Percentiles rank a stretch among this genome's conserved stretches.
phyloP scores from a whole-genome alignment of 2,888 invertebrate species.

The Limnephilus auricula region DNA sequence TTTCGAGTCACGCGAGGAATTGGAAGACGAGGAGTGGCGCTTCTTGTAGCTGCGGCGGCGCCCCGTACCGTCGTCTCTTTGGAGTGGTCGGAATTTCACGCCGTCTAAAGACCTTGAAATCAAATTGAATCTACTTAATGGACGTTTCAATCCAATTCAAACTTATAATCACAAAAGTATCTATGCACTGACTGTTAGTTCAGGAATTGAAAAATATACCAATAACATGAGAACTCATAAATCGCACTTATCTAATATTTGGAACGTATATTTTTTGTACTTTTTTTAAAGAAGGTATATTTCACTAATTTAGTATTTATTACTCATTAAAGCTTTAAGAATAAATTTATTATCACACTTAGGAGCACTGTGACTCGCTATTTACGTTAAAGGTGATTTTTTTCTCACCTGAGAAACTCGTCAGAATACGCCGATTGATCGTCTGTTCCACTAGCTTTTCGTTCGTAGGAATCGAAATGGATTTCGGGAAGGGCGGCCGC shows the following conservation, averaged over 20 bases:
- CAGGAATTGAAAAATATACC: background rate
- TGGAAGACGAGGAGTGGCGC: constrained; percentile 77
- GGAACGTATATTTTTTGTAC: constrained; percentile 2
- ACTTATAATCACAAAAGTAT: background rate
- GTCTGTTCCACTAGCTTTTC: constrained; percentile 68
- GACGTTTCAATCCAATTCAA: constrained; percentile 10
- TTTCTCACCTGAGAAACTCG: constrained; percentile 76
- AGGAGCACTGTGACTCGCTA: constrained; percentile 22
- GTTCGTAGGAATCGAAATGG: constrained; percentile 78
- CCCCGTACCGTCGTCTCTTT: constrained; percentile 81
- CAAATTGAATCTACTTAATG: constrained; percentile 68
- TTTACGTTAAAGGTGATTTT: constrained; percentile 28
- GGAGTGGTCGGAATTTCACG: constrained; percentile 79
- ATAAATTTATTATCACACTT: constrained; percentile 20
- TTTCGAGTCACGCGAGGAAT: constrained; percentile 79
- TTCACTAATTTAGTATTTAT: background rate
- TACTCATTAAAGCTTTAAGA: background rate
- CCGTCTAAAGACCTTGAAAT: constrained; percentile 82
- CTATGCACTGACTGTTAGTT: background rate
- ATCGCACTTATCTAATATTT: background rate
- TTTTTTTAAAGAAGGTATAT: background rate
- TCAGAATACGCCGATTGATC: constrained; percentile 72
- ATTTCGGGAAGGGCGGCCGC: constrained; percentile 72
- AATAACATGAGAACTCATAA: background rate
- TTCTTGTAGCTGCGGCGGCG: constrained; percentile 80